Percentiles rank a stretch among this genome's conserved stretches.
Conservation (phyloP, 2,797 vertebrate species). For the Takifugu ocellatus region DNA sequence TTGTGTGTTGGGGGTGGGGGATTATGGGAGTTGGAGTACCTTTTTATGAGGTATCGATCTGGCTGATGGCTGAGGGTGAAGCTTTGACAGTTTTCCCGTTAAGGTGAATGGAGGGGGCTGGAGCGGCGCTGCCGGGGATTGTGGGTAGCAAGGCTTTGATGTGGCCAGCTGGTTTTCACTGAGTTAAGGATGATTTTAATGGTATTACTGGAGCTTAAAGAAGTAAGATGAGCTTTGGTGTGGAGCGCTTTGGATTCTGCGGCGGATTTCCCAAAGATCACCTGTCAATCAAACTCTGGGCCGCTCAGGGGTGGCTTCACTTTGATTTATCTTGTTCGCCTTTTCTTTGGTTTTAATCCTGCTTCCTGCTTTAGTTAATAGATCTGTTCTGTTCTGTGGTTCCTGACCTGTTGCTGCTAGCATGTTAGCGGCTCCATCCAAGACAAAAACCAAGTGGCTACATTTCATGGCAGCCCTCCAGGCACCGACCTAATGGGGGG, state of each 20-base stretch:
- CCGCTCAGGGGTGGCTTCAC: not conserved
- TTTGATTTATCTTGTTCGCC: not conserved
- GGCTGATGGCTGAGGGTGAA: slow-evolving; percentile 20
- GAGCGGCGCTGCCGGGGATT: slow-evolving; percentile 9
- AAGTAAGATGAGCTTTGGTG: slow-evolving; percentile 30
- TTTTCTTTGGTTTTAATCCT: not conserved
- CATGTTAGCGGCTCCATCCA: not conserved
- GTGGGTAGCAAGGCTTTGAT: slow-evolving; percentile 43
- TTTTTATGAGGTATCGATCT: slow-evolving; percentile 27
- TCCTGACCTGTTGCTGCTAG: no score
- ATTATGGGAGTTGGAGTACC: slow-evolving; percentile 26
- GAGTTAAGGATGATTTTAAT: slow-evolving; percentile 42
- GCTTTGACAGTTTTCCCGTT: slow-evolving; percentile 26
- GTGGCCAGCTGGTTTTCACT: slow-evolving; percentile 43
- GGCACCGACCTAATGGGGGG: not conserved
- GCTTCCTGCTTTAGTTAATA: no score
- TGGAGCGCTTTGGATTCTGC: slow-evolving; percentile 18
- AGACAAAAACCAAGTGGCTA: not conserved
- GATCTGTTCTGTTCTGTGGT: no score
- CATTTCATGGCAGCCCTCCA: slow-evolving; percentile 22
- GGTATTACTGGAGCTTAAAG: slow-evolving; percentile 29
- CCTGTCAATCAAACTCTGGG: slow-evolving; percentile 36
- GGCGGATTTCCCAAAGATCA: slow-evolving; percentile 33
- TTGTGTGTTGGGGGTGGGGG: not conserved
- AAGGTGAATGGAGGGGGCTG: slow-evolving; percentile 2